Percentiles rank a stretch among this genome's conserved stretches.
These are phyloP conservation scores for Brachypodius melanocephalos DNA, from an alignment of 2,113 vertebrate species.

Conservation along the genomic window DNA sequence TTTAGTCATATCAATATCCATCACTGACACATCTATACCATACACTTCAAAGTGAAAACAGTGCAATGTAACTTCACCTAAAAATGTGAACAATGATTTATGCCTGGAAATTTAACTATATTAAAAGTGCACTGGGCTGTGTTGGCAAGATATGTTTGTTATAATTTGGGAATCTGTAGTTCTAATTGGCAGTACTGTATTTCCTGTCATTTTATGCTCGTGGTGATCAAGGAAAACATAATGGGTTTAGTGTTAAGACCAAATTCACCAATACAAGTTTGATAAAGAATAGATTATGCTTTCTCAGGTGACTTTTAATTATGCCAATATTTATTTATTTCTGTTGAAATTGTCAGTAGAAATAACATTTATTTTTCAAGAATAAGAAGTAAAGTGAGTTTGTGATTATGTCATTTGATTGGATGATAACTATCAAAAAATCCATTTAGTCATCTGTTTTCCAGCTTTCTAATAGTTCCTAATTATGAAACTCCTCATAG, in stretches of 20 bases:
- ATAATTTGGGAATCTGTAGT: not conserved
- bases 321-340: conserved; percentile 13
- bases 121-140: not conserved
- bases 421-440: not conserved
- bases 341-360: not conserved
- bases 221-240: not conserved
- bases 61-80: not conserved
- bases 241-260: not conserved
- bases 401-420: not conserved
- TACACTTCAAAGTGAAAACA: not conserved
- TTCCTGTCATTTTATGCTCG: not conserved
- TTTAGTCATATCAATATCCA: not conserved
- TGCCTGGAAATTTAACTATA: not conserved
- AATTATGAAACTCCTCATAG: not conserved
- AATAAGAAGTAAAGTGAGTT: not conserved
- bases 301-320: conserved; percentile 9
- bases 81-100: not conserved
- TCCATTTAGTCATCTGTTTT: not conserved
- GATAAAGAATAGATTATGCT: not conserved
- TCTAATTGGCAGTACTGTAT: not conserved
- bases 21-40: not conserved
- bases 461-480: not conserved
- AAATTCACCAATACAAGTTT: not conserved
- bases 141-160: not conserved
- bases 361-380: conserved; percentile 20